A percentile compares a stretch with the other conserved stretches of the same genome.
Evolutionary conservation across 2,888 invertebrate species (phyloP).

Genomic region (Mantis religiosa): DNA sequence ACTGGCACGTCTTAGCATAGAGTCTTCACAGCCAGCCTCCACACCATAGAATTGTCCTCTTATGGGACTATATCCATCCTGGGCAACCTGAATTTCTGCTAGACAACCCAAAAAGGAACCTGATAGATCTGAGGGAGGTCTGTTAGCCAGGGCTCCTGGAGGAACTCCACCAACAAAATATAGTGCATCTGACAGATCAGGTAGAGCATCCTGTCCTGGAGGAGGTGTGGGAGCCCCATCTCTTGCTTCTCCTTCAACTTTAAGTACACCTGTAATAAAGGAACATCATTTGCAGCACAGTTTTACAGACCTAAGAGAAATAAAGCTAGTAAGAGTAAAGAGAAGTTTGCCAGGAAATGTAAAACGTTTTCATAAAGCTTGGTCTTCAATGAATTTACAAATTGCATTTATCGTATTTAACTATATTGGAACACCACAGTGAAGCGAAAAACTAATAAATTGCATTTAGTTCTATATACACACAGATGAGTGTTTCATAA

Average conservation of each 20-base stretch:
- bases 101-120: conserved; percentile 76
- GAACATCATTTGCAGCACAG: neutral
- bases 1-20: conserved; percentile 65
- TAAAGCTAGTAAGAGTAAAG: neutral
- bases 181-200: conserved; percentile 62
- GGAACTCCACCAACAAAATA: conserved; percentile 85
- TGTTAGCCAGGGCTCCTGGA: conserved; percentile 55
- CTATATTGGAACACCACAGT: no score
- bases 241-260: conserved; percentile 62
- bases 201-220: conserved; percentile 50
- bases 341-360: no score
- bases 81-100: conserved; percentile 67
- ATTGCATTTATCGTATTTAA: no score
- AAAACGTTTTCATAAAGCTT: no score
- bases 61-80: conserved; percentile 68
- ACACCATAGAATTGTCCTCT: conserved; percentile 68
- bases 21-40: conserved; percentile 65
- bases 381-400: no score
- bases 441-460: no score
- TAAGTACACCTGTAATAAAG: conserved; percentile 54
- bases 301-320: neutral
- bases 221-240: conserved; percentile 60
- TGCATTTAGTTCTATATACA: no score
- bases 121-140: conserved; percentile 40
- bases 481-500: no score